Conservation (phyloP, 2,797 vertebrate species). For the Lophius americanus region DNA sequence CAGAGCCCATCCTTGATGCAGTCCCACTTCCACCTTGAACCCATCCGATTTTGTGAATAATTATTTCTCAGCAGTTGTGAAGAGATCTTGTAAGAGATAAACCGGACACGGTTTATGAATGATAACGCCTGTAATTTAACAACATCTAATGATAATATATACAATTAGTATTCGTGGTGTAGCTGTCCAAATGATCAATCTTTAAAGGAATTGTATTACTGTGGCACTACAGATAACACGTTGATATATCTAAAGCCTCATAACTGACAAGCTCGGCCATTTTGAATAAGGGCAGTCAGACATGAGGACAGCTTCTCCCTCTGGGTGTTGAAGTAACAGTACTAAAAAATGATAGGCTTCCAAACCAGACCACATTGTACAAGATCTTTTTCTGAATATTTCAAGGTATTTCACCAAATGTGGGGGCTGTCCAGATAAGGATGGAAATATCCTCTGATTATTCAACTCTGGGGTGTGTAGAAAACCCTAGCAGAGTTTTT, state of each 20-base stretch:
- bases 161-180: not conserved
- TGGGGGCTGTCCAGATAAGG: slow-evolving; percentile 42
- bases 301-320: not conserved
- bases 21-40: no score
- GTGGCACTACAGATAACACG: not conserved
- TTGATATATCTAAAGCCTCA: not conserved
- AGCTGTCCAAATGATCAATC: no score
- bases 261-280: no score
- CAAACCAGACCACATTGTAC: slow-evolving; percentile 25
- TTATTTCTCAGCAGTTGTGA: no score
- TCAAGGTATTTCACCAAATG: slow-evolving; percentile 15
- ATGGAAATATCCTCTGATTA: slow-evolving; percentile 16
- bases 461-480: slow-evolving; percentile 12
- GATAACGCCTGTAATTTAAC: no score
- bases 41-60: no score
- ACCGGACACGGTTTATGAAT: no score
- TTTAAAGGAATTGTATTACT: not conserved
- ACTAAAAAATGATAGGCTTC: slow-evolving; percentile 1
- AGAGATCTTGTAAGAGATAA: no score
- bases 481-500: slow-evolving; percentile 50
- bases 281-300: not conserved
- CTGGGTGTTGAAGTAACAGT: not conserved
- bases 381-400: not conserved
- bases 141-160: not conserved
- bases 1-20: no score